These are phyloP conservation scores for Prinia subflava DNA, from an alignment of 2,113 vertebrate genomes.

Conservation along the genomic window DNA sequence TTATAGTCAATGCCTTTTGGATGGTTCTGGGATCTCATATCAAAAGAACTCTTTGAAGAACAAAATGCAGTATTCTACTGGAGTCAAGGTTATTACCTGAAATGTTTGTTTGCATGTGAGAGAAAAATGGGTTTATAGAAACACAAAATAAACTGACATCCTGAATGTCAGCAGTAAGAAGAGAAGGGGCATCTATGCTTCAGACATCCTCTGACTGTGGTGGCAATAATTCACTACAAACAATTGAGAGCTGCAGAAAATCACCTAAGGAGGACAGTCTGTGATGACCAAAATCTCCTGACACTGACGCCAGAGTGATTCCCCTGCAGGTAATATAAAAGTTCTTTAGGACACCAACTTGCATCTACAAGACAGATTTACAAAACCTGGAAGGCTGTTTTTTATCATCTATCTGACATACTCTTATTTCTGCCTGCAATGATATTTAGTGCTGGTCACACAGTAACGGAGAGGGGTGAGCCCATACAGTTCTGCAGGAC, in stretches of 20 bases:
- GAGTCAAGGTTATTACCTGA: background rate
- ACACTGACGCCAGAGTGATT: background rate
- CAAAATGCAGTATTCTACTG: background rate
- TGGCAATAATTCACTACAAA: background rate
- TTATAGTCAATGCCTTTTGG: background rate
- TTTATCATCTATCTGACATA: background rate
- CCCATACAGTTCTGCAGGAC: fast-evolving
- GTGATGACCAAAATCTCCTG: background rate
- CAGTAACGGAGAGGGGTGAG: background rate
- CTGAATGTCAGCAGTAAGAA: background rate
- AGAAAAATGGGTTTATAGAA: background rate
- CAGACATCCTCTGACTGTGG: background rate
- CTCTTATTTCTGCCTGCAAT: background rate
- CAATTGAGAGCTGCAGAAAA: background rate
- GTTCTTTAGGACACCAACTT: background rate
- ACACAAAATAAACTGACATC: background rate
- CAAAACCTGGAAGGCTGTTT: background rate
- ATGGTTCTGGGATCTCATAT: background rate
- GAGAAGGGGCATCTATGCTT: background rate
- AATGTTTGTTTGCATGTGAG: background rate
- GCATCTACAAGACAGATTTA: background rate
- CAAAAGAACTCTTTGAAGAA: background rate
- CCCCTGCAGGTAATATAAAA: background rate
- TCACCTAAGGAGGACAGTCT: background rate
- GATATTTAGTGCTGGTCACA: background rate